These are phyloP conservation scores for Trachelipus rathkii DNA, from an alignment of 1,140 invertebrate species.

Conservation along the genomic window DNA sequence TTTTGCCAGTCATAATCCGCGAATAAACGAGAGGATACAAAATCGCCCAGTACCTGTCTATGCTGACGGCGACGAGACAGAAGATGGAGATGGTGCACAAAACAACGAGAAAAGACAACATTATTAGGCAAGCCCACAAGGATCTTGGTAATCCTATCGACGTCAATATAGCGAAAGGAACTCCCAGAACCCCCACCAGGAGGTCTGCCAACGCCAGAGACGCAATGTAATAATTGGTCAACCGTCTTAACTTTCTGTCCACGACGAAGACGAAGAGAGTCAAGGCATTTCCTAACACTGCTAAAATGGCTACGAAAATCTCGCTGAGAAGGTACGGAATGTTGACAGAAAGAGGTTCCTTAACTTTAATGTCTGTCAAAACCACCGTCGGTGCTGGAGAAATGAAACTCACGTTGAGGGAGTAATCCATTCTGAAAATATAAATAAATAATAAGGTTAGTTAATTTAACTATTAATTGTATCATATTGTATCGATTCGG, in stretches of 20 bases:
- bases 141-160: constrained; percentile 69
- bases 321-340: constrained; percentile 69
- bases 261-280: constrained; percentile 76
- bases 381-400: background rate
- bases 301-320: constrained; percentile 71
- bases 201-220: constrained; percentile 81
- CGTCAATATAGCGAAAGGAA: constrained; percentile 79
- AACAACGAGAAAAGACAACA: constrained; percentile 77
- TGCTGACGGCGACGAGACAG: constrained; percentile 80
- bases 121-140: constrained; percentile 76
- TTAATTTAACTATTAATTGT: no score
- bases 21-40: constrained; percentile 84
- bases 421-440: no score
- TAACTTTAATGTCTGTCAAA: background rate
- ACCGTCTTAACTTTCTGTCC: constrained; percentile 67
- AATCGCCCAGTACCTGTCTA: constrained; percentile 89
- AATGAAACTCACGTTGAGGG: no score
- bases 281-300: constrained; percentile 75
- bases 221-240: constrained; percentile 88
- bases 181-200: constrained; percentile 61
- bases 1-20: constrained; percentile 74
- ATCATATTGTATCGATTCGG: no score
- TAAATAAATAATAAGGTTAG: no score
- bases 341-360: constrained; percentile 51
- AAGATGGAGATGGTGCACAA: constrained; percentile 89